Evolutionary conservation across 2,113 vertebrate species (phyloP).

Genomic region (Podarcis cretensis): DNA sequence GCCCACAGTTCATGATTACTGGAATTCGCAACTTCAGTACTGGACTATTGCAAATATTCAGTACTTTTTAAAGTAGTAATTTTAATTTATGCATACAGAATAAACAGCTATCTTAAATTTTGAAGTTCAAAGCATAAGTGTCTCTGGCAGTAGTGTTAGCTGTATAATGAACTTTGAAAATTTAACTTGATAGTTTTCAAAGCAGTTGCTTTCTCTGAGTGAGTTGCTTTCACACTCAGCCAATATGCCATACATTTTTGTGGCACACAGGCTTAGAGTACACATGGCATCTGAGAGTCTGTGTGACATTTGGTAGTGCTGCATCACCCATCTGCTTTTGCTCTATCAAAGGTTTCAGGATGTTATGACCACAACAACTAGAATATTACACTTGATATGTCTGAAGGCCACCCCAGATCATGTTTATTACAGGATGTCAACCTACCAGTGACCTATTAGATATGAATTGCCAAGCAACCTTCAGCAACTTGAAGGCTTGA

Average conservation of each 20-base stretch:
- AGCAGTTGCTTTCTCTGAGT: background rate
- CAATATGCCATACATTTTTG: background rate
- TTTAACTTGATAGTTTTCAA: background rate
- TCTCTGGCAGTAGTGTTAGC: background rate
- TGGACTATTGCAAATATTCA: conserved; percentile 33
- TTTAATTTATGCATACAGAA: background rate
- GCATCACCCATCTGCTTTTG: background rate
- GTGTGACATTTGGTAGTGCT: background rate
- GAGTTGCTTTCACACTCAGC: background rate
- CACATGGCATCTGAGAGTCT: background rate
- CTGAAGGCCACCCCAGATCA: background rate
- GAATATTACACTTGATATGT: background rate
- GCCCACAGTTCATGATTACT: background rate
- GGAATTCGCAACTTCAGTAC: conserved; percentile 23
- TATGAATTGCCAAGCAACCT: background rate
- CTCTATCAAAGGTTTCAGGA: background rate
- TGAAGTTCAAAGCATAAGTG: conserved; percentile 33
- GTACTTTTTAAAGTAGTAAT: conserved; percentile 16
- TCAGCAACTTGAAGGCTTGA: background rate
- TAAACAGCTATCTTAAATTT: background rate
- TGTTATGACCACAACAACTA: background rate
- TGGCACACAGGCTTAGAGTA: fast-evolving
- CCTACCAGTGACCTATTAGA: background rate
- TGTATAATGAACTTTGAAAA: conserved; percentile 8
- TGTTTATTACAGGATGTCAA: background rate